Evolutionary conservation across 2,113 vertebrate genomes (phyloP).

Genomic region (Hippotragus niger): DNA sequence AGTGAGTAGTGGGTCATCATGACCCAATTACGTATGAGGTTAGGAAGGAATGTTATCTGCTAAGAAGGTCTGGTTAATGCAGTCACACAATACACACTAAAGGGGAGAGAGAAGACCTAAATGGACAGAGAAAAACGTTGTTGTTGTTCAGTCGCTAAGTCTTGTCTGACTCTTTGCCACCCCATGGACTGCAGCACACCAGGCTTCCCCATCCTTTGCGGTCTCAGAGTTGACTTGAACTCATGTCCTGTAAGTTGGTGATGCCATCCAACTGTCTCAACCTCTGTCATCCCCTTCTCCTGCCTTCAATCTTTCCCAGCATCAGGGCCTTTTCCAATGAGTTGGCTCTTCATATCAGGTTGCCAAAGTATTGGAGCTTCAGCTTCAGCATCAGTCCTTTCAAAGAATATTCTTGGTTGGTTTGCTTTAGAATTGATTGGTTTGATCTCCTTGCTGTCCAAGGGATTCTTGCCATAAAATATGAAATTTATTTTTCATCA

Average conservation of each 20-base stretch:
- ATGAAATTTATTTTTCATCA: background rate
- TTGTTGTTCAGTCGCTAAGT: background rate
- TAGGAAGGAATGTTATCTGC: background rate
- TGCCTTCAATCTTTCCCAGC: background rate
- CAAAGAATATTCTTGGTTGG: background rate
- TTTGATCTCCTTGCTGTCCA: background rate
- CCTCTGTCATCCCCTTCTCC: background rate
- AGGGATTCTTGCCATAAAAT: background rate
- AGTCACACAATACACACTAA: background rate
- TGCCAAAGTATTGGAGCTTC: background rate
- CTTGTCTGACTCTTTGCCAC: background rate
- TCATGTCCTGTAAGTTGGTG: background rate
- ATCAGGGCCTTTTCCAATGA: background rate
- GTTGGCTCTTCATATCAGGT: background rate
- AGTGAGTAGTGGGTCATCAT: background rate
- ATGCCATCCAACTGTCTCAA: background rate
- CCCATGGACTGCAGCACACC: background rate
- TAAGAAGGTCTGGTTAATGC: background rate
- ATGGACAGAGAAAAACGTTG: background rate
- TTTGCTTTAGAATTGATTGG: background rate
- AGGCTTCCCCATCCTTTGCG: background rate
- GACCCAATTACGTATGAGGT: background rate
- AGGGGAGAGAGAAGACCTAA: background rate
- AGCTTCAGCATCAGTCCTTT: background rate
- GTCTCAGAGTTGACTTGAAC: background rate